Conservation (phyloP, 2,113 vertebrate species). For the Indicator maculatus region DNA sequence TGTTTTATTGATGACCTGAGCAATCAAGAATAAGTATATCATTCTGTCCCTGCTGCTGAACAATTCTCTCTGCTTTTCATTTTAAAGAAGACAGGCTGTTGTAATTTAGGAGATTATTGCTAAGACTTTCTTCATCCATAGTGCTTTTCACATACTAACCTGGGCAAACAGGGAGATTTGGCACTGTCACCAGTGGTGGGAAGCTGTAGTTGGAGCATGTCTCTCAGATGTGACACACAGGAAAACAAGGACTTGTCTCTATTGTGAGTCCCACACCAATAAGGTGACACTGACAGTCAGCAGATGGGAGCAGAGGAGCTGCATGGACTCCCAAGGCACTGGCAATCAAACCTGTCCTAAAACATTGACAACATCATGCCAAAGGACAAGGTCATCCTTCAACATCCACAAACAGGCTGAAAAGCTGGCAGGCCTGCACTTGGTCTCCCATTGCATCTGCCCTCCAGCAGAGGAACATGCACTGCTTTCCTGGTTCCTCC, state of each 20-base stretch:
- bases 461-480: background rate
- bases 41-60: background rate
- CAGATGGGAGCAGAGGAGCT: background rate
- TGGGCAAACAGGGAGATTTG: background rate
- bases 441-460: rapidly evolving
- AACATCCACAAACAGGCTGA: background rate
- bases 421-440: background rate
- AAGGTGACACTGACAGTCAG: background rate
- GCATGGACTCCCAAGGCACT: rapidly evolving
- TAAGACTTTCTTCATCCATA: background rate
- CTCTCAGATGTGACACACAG: background rate
- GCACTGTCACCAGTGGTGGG: background rate
- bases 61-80: background rate
- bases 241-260: background rate
- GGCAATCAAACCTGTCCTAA: background rate
- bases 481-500: background rate
- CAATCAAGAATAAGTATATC: background rate
- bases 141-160: background rate
- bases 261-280: rapidly evolving
- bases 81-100: background rate
- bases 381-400: background rate
- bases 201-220: background rate
- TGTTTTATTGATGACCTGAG: background rate
- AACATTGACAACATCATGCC: background rate
- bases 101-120: background rate